Evolutionary conservation across 2,888 invertebrate genomes (phyloP).

Genomic region (Oegoconia quadripuncta): DNA sequence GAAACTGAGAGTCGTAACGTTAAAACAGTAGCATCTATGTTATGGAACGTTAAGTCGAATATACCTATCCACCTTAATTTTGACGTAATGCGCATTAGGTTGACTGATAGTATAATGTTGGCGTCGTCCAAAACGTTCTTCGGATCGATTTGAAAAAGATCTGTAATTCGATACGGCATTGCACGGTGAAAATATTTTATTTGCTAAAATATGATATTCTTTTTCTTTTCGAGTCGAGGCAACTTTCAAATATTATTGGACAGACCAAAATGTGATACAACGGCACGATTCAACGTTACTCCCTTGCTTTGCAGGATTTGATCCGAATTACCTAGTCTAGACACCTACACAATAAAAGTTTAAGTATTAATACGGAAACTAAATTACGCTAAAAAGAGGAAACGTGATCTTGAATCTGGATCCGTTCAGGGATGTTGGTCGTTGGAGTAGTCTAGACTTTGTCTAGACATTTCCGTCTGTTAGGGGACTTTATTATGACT

Average conservation of each 20-base stretch:
- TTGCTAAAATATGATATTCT: no score
- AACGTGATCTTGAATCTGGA: constrained; percentile 22
- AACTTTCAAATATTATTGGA: no score
- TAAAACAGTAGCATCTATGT: constrained; percentile 34
- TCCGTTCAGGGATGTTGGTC: no score
- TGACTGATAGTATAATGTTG: constrained; percentile 34
- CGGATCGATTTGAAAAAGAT: constrained; percentile 27
- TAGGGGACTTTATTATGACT: constrained; percentile 28
- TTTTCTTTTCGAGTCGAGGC: no score
- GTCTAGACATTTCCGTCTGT: constrained; percentile 57
- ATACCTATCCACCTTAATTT: constrained; percentile 19
- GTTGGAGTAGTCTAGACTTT: constrained; percentile 69
- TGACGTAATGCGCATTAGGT: constrained; percentile 34
- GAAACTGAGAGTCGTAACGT: constrained; percentile 58
- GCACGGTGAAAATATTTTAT: no score
- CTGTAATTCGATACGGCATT: constrained; percentile 20
- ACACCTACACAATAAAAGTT: no score
- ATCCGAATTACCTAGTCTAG: no score
- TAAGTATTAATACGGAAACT: constrained; percentile 7
- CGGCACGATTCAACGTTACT: no score
- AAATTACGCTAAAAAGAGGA: constrained; percentile 7
- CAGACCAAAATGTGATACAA: no score
- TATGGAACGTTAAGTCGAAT: constrained; percentile 34
- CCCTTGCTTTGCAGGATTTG: no score
- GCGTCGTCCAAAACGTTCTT: constrained; percentile 19